Percentiles rank a stretch among this genome's conserved stretches.
Evolutionary conservation across 2,113 vertebrate genomes (phyloP).

Genomic region (Corythoichthys intestinalis): DNA sequence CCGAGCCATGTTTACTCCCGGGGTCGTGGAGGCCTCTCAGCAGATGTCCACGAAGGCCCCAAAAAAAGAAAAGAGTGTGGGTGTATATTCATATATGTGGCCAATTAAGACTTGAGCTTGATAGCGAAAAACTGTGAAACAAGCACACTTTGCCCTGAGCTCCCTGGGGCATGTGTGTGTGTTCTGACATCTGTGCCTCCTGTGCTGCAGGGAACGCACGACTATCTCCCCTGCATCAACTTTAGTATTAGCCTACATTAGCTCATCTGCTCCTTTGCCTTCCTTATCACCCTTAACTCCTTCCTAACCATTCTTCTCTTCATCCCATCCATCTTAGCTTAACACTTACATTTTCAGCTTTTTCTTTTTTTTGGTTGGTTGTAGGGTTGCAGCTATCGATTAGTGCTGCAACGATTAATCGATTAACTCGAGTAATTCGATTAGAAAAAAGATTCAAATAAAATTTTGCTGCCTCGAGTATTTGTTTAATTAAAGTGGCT

Average conservation of each 20-base stretch:
- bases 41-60: constrained; percentile 58
- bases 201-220: constrained; percentile 54
- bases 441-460: no score
- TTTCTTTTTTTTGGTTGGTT: no score
- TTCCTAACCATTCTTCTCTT: no score
- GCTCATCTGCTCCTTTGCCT: constrained; percentile 9
- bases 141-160: constrained; percentile 40
- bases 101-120: constrained; percentile 14
- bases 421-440: no score
- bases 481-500: no score
- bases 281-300: neutral
- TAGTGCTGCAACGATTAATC: no score
- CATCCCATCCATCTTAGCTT: no score
- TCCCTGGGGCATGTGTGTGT: constrained; percentile 59
- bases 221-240: constrained; percentile 36
- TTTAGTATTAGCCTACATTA: constrained; percentile 16
- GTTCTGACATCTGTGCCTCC: constrained; percentile 70
- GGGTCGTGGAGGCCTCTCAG: constrained; percentile 41
- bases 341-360: no score
- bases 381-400: no score
- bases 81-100: neutral
- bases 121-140: constrained; percentile 24
- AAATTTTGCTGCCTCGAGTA: no score
- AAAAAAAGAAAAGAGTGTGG: constrained; percentile 15
- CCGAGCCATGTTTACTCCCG: constrained; percentile 45